Conservation (phyloP, 2,113 vertebrate genomes). For the Hydrolagus affinis region DNA sequence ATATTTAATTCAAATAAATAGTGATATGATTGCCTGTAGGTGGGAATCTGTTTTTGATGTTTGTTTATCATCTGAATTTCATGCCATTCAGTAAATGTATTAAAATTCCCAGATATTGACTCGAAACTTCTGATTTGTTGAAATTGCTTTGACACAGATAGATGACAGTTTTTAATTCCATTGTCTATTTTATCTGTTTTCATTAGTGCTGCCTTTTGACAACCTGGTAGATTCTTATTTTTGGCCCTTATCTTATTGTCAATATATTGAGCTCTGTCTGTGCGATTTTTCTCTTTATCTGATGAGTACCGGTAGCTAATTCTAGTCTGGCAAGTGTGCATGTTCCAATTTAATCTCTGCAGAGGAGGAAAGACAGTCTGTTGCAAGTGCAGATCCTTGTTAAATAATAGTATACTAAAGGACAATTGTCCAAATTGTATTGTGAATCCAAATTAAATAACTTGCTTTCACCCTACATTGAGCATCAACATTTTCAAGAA, state of each 20-base stretch:
- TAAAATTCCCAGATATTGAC: no score
- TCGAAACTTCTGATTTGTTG: no score
- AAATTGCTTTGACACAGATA: no score
- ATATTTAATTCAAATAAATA: no score
- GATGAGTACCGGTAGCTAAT: no score
- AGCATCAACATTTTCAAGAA: no score
- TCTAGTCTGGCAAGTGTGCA: neutral
- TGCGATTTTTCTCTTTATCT: neutral
- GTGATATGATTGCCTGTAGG: no score
- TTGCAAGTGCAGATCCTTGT: neutral
- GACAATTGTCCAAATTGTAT: neutral
- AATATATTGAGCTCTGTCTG: neutral
- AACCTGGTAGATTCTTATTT: neutral
- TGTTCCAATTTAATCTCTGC: neutral
- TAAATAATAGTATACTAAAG: neutral
- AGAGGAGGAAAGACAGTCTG: neutral
- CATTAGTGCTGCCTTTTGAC: neutral
- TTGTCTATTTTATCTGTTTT: neutral
- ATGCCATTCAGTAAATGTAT: no score
- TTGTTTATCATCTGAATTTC: no score
- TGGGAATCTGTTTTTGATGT: no score
- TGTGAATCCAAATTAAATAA: neutral
- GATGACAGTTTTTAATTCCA: no score
- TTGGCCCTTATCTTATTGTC: neutral
- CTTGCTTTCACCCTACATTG: neutral